These are phyloP conservation scores for Tamias sibiricus DNA, from an alignment of 2,113 vertebrate species.

Conservation along the genomic window DNA sequence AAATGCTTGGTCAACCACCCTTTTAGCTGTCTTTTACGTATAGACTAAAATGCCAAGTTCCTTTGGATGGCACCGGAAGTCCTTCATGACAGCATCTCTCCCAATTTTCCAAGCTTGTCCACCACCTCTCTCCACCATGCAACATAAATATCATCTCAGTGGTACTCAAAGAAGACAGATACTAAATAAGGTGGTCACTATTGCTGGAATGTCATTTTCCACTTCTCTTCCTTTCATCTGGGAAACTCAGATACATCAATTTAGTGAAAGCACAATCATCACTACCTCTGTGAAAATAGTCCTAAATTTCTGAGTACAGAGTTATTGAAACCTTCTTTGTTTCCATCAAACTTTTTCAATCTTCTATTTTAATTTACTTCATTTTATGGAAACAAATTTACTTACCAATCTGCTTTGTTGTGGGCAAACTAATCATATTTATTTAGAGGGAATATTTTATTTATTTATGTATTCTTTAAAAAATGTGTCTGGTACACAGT, in stretches of 20 bases:
- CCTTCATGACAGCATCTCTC: not conserved
- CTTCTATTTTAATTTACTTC: not conserved
- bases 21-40: not conserved
- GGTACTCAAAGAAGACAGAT: not conserved
- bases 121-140: not conserved
- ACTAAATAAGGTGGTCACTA: not conserved
- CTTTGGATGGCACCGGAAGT: not conserved
- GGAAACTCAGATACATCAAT: not conserved
- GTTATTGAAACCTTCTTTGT: not conserved
- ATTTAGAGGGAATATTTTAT: not conserved
- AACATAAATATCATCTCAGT: not conserved
- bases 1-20: not conserved
- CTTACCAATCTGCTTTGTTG: not conserved
- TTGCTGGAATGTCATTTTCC: not conserved
- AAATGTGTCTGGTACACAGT: not conserved
- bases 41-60: not conserved
- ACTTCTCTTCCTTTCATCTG: not conserved
- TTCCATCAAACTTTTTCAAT: not conserved
- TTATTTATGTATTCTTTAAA: not conserved
- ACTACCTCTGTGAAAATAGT: not conserved
- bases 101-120: not conserved
- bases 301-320: not conserved
- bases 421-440: not conserved
- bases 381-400: not conserved
- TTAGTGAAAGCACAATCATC: not conserved